Percentiles rank a stretch among this genome's conserved stretches.
phyloP scores from a whole-genome alignment of 2,797 vertebrate species.

The Crypturellus tataupa region DNA sequence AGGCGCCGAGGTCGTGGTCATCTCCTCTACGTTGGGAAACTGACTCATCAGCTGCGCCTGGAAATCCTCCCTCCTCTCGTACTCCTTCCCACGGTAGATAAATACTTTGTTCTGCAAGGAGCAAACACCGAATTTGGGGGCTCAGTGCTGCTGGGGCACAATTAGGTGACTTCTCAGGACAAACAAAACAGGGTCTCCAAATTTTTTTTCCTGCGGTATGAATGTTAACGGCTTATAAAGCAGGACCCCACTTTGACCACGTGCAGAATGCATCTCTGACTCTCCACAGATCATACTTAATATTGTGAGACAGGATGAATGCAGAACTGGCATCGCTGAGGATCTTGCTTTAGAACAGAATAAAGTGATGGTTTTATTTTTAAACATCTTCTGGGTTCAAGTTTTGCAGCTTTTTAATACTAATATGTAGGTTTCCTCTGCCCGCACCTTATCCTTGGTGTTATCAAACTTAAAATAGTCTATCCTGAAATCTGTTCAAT shows the following conservation, averaged over 20 bases:
- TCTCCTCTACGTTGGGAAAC: constrained; percentile 91
- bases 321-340: not conserved
- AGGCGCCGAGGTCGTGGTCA: constrained; percentile 93
- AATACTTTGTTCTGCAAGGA: constrained; percentile 94
- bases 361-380: not conserved
- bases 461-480: not conserved
- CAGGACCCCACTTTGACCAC: not conserved
- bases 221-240: not conserved
- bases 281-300: not conserved
- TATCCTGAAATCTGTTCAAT: not conserved
- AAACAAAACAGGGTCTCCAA: too few relatives aligned
- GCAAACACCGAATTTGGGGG: not conserved
- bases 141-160: not conserved
- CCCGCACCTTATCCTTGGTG: not conserved
- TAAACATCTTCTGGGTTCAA: not conserved
- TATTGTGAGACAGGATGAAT: not conserved
- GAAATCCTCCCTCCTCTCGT: constrained; percentile 97
- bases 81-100: constrained; percentile 98
- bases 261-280: not conserved
- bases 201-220: not conserved
- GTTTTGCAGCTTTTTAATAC: not conserved
- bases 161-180: accelerated
- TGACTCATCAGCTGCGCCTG: constrained; percentile 95
- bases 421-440: not conserved
- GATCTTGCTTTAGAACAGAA: not conserved